phyloP scores from a whole-genome alignment of 2,888 invertebrate species.

The Pristionchus japonicus region DNA sequence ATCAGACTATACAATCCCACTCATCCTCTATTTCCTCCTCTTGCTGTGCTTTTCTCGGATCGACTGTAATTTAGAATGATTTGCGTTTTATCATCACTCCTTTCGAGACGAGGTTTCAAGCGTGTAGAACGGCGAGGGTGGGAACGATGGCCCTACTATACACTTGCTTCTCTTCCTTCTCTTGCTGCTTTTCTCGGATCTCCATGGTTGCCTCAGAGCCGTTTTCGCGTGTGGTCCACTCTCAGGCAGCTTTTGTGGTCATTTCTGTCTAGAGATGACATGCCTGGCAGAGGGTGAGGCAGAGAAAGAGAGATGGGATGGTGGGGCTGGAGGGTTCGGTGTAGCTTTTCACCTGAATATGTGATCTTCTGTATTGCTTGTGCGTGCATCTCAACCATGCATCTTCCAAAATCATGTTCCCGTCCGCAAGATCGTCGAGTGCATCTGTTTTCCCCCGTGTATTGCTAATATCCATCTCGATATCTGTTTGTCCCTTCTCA shows the following conservation, averaged over 20 bases:
- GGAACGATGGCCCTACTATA: too few relatives aligned
- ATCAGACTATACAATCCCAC: neutral
- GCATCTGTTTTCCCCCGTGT: neutral
- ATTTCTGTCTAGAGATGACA: neutral
- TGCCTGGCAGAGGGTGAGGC: neutral
- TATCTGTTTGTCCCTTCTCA: slow-evolving; percentile 15
- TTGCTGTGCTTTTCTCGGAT: neutral
- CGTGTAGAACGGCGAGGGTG: too few relatives aligned
- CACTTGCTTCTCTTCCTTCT: neutral
- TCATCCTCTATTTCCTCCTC: neutral
- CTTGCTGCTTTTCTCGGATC: neutral
- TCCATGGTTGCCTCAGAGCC: neutral
- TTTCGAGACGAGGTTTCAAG: too few relatives aligned
- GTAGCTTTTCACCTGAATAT: too few relatives aligned
- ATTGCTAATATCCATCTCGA: neutral
- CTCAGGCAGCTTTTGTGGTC: neutral
- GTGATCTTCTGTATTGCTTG: too few relatives aligned
- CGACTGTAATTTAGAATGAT: too few relatives aligned
- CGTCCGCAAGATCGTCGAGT: too few relatives aligned
- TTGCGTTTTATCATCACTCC: too few relatives aligned
- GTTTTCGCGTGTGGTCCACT: slow-evolving; percentile 11
- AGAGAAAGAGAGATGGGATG: neutral
- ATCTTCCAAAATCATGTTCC: too few relatives aligned
- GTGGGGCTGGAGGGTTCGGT: neutral
- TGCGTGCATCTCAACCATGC: too few relatives aligned